These are phyloP conservation scores for Platyscapa corneri DNA, from an alignment of 1,140 invertebrate species.

Conservation along the genomic window DNA sequence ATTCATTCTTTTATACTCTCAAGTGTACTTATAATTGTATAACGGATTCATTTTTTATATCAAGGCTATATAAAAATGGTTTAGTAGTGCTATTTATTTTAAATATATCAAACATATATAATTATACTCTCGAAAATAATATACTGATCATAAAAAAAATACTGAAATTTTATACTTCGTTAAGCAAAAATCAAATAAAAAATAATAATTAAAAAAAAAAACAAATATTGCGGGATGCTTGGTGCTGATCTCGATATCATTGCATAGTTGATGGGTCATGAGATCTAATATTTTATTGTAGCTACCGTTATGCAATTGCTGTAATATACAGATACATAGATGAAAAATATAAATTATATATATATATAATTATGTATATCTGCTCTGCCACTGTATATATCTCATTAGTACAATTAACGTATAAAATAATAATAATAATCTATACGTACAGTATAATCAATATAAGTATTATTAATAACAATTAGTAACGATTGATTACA, in stretches of 20 bases:
- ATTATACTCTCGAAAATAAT: too few species aligned
- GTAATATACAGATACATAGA: conserved; percentile 57
- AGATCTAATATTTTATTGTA: conserved; percentile 63
- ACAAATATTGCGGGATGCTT: conserved; percentile 36
- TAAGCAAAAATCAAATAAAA: not conserved
- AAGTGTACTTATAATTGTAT: too few species aligned
- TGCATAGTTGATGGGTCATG: conserved; percentile 54
- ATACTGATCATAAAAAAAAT: too few species aligned
- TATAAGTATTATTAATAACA: conserved; percentile 72
- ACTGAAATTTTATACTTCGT: not conserved
- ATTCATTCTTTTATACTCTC: too few species aligned
- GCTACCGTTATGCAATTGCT: conserved; percentile 59
- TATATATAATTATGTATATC: conserved; percentile 60
- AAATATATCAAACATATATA: too few species aligned
- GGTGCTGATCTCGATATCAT: conserved; percentile 36
- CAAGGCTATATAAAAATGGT: too few species aligned
- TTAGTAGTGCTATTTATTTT: too few species aligned
- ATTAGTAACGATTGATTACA: conserved; percentile 73
- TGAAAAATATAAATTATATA: conserved; percentile 60
- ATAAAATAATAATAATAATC: conserved; percentile 55
- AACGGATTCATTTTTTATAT: too few species aligned
- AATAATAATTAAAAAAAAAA: conserved; percentile 1
- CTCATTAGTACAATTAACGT: conserved; percentile 73
- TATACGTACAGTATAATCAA: conserved; percentile 66
- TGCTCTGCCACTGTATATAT: conserved; percentile 74